Conservation (phyloP, 1,140 invertebrate genomes). For the Drosophila gunungcola region DNA sequence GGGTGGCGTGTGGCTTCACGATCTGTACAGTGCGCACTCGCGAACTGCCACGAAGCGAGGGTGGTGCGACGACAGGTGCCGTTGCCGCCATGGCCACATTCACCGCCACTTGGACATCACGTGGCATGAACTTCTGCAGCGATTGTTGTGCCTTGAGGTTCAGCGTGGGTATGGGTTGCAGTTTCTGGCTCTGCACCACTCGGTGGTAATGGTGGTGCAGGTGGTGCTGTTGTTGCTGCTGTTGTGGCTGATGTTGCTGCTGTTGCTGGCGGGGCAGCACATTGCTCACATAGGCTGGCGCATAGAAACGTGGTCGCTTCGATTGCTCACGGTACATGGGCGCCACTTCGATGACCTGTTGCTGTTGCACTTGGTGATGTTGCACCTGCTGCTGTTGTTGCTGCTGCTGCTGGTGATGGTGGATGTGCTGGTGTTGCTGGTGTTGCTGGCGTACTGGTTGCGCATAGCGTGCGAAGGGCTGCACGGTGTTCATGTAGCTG, state of each 20-base stretch:
- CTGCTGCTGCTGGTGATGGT: constrained; percentile 36
- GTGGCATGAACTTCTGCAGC: constrained; percentile 75
- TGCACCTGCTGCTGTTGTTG: constrained; percentile 27
- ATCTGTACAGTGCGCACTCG: constrained; percentile 75
- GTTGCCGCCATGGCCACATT: constrained; percentile 76
- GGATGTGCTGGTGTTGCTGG: constrained; percentile 29
- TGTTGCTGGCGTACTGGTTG: constrained; percentile 50
- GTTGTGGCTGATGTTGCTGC: constrained; percentile 12
- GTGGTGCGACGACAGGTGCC: constrained; percentile 26
- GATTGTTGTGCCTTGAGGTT: constrained; percentile 65
- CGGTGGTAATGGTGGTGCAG: constrained; percentile 38
- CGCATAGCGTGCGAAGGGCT: constrained; percentile 69
- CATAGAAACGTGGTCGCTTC: constrained; percentile 69
- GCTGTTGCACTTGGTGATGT: constrained; percentile 19
- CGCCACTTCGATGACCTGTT: constrained; percentile 56
- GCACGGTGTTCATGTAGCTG: constrained; percentile 75
- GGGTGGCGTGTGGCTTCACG: constrained; percentile 56
- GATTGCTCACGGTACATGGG: constrained; percentile 77
- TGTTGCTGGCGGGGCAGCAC: constrained; percentile 42
- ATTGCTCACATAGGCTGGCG: constrained; percentile 56
- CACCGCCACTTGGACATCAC: constrained; percentile 73
- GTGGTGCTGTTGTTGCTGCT: constrained; percentile 16
- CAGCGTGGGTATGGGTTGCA: constrained; percentile 13
- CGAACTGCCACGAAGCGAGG: constrained; percentile 43
- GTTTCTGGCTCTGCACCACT: constrained; percentile 36